These are phyloP conservation scores for Apodemia duryi DNA, from an alignment of 2,888 invertebrate genomes.

Conservation along the genomic window DNA sequence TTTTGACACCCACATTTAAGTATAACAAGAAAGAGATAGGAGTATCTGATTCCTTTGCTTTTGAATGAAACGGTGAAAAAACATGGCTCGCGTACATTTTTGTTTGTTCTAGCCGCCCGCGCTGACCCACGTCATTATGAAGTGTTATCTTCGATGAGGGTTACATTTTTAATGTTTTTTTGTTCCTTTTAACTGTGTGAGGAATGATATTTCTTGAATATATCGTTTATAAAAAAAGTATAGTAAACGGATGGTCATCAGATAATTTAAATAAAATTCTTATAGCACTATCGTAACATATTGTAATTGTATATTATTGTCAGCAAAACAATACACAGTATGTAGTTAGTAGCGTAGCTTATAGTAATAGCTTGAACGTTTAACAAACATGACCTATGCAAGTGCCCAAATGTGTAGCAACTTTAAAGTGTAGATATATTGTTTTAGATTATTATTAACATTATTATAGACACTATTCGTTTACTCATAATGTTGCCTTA, in stretches of 20 bases:
- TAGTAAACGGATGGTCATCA: constrained; percentile 43
- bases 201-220: constrained; percentile 75
- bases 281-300: background rate
- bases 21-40: constrained; percentile 33
- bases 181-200: constrained; percentile 56
- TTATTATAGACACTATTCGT: no score
- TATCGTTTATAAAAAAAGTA: constrained; percentile 53
- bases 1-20: constrained; percentile 30
- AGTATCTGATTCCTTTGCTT: constrained; percentile 35
- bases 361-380: no score
- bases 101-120: constrained; percentile 77
- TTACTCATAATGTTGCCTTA: no score
- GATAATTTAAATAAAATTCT: constrained; percentile 23
- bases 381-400: no score
- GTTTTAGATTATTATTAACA: no score
- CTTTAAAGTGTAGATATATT: no score
- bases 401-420: no score
- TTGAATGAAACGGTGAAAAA: constrained; percentile 51
- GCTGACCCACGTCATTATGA: constrained; percentile 74
- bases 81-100: constrained; percentile 51
- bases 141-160: constrained; percentile 74
- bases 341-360: no score
- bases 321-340: no score
- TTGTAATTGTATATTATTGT: no score
- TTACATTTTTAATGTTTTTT: constrained; percentile 70